phyloP scores from a whole-genome alignment of 2,113 vertebrate species.

The Daphoenositta chrysoptera region DNA sequence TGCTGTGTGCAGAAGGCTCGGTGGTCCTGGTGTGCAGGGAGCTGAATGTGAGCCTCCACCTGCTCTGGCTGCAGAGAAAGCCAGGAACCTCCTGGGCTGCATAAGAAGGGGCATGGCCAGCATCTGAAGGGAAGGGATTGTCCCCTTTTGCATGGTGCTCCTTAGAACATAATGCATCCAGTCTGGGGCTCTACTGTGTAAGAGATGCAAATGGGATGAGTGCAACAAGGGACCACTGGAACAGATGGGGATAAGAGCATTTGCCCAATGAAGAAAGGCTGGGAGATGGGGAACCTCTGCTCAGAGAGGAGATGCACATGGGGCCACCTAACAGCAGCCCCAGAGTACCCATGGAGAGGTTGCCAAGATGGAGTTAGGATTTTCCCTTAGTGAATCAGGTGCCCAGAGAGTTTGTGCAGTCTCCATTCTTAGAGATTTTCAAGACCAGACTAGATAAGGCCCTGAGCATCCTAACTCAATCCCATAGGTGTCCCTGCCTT shows the following conservation, averaged over 20 bases:
- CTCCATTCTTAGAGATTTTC: background rate
- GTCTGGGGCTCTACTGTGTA: too few relatives aligned
- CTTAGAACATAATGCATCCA: background rate
- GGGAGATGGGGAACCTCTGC: background rate
- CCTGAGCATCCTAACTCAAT: background rate
- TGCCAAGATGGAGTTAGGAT: background rate
- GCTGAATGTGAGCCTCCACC: background rate
- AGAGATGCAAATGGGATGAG: background rate
- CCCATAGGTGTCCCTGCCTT: background rate
- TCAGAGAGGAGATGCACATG: background rate
- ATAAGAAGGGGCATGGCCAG: background rate
- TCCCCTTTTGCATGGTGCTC: background rate
- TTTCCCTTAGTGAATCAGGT: background rate
- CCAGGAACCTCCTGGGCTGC: background rate
- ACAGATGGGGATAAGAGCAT: too few relatives aligned
- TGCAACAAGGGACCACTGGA: background rate
- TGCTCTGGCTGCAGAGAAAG: background rate
- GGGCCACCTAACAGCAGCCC: background rate
- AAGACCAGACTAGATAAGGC: background rate
- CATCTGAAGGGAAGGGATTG: background rate
- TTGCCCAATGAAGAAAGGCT: background rate
- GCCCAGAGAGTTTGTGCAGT: background rate
- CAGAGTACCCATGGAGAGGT: background rate
- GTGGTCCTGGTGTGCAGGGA: background rate
- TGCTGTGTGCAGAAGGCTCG: background rate